Conservation (phyloP, 2,888 invertebrate species). For the Parnassius smintheus region DNA sequence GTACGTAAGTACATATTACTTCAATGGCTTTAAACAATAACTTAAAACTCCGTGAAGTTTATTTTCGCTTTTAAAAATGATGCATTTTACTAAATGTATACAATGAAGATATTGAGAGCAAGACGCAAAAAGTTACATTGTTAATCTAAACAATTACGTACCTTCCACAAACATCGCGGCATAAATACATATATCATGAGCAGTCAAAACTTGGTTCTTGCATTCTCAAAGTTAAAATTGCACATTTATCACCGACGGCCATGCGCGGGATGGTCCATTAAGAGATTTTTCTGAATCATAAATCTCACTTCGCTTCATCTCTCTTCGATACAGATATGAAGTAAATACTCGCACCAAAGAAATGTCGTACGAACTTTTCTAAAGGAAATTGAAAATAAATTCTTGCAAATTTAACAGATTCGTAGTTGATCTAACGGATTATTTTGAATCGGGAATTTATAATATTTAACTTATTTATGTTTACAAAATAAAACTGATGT, state of each 20-base stretch:
- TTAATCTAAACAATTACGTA: conserved; percentile 34
- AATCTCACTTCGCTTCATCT: conserved; percentile 79
- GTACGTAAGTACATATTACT: too few relatives aligned
- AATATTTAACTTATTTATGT: background rate
- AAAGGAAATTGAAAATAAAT: conserved; percentile 31
- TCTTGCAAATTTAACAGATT: conserved; percentile 28
- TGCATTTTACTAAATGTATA: background rate
- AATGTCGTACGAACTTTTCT: conserved; percentile 32
- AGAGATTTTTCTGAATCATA: conserved; percentile 79
- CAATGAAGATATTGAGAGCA: conserved; percentile 21
- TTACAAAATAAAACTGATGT: too few relatives aligned
- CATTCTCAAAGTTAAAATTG: conserved; percentile 78
- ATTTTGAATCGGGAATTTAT: conserved; percentile 1
- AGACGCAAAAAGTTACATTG: conserved; percentile 20
- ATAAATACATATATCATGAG: conserved; percentile 70
- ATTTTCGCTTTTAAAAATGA: conserved; percentile 7
- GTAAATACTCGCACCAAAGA: conserved; percentile 52
- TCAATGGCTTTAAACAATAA: background rate
- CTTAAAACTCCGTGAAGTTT: background rate
- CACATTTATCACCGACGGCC: conserved; percentile 76
- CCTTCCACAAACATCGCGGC: conserved; percentile 35
- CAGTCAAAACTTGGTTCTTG: conserved; percentile 76
- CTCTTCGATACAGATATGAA: conserved; percentile 71
- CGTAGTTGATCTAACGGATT: conserved; percentile 16
- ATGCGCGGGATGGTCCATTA: conserved; percentile 76